A percentile compares a stretch with the other conserved stretches of the same genome.
phyloP scores from a whole-genome alignment of 2,113 vertebrate genomes.

The Sprattus sprattus region DNA sequence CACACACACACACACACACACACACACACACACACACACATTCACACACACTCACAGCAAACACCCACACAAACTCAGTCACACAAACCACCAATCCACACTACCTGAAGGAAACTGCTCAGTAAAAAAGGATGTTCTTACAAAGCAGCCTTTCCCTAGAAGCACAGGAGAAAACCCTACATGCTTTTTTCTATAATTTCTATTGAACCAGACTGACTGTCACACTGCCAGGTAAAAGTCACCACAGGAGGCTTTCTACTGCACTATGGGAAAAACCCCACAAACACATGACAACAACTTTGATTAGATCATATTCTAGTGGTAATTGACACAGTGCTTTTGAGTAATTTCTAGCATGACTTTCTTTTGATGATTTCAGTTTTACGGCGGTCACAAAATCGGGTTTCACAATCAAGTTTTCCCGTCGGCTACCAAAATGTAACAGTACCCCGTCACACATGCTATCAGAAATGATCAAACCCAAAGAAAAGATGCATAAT shows the following conservation, averaged over 20 bases:
- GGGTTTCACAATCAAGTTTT: no score
- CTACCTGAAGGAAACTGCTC: neutral
- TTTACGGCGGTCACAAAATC: no score
- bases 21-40: constrained; percentile 37
- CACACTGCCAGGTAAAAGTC: neutral
- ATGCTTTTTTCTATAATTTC: neutral
- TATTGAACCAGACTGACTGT: neutral
- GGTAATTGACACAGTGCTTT: no score
- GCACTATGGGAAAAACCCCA: neutral
- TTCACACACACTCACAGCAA: constrained; percentile 10
- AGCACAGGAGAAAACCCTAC: no score
- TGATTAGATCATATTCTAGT: neutral
- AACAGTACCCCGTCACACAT: no score
- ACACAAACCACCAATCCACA: constrained; percentile 35
- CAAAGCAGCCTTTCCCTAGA: no score
- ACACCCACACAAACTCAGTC: constrained; percentile 38
- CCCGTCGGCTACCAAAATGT: no score
- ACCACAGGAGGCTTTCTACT: neutral
- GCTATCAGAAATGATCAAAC: no score
- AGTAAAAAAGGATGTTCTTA: neutral
- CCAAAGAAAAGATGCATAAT: no score
- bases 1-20: constrained; percentile 46
- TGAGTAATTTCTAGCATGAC: neutral
- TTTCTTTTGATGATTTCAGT: neutral
- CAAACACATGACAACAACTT: neutral